phyloP scores from a whole-genome alignment of 2,797 vertebrate genomes.

The Catamblyrhynchus diadema region DNA sequence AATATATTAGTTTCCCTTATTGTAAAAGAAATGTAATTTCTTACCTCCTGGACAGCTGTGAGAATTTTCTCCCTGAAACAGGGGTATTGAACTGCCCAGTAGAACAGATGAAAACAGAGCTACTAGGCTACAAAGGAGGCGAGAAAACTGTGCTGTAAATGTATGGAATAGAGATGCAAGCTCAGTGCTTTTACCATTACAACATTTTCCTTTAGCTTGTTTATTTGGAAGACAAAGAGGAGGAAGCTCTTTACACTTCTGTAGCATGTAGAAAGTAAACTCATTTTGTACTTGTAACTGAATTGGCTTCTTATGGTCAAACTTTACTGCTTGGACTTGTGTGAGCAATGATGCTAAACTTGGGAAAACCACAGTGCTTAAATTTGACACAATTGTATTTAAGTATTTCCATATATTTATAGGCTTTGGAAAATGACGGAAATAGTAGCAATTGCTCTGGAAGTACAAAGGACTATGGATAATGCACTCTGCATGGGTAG shows the following conservation, averaged over 20 bases:
- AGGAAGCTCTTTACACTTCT: not conserved
- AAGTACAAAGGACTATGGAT: not conserved
- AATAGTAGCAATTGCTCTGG: not conserved
- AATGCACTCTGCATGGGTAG: not conserved
- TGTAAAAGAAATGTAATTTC: not conserved
- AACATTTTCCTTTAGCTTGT: not conserved
- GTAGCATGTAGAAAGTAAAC: not conserved
- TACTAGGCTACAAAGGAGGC: not conserved
- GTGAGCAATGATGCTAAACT: not conserved
- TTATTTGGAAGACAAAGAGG: not conserved
- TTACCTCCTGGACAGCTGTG: not conserved
- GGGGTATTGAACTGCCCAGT: not conserved
- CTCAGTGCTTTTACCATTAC: not conserved
- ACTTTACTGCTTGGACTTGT: not conserved
- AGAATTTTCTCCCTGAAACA: not conserved
- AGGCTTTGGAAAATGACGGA: not conserved
- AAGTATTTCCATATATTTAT: not conserved
- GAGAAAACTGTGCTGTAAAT: not conserved
- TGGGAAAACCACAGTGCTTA: not conserved
- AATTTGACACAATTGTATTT: not conserved
- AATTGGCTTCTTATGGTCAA: not conserved
- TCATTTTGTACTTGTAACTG: not conserved
- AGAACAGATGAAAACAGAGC: not conserved
- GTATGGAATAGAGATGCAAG: not conserved
- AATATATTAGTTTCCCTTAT: not conserved